Evolutionary conservation across 2,888 invertebrate genomes (phyloP).

Genomic region (Lepetodrilus schrolli): DNA sequence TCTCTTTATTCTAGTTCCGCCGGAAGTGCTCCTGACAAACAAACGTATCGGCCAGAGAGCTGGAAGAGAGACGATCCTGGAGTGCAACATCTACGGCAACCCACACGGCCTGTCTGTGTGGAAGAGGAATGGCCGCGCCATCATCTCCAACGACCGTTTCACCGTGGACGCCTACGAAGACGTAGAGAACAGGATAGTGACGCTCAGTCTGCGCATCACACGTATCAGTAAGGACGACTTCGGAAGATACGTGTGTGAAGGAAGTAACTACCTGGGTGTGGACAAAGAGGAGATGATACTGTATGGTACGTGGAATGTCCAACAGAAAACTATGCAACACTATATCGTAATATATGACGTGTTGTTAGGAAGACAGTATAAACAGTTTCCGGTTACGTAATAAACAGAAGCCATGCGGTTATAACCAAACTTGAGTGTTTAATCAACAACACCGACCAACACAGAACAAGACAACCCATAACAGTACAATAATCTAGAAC

Average conservation of each 20-base stretch:
- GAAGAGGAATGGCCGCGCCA: slow-evolving; percentile 44
- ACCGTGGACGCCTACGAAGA: slow-evolving; percentile 26
- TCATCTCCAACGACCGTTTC: slow-evolving; percentile 41
- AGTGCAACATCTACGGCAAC: slow-evolving; percentile 58
- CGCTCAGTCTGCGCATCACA: slow-evolving; percentile 51
- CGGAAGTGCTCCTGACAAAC: slow-evolving; percentile 55
- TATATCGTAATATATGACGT: background rate
- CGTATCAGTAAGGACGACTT: slow-evolving; percentile 50
- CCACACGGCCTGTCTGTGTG: slow-evolving; percentile 58
- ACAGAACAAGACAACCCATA: too few species aligned
- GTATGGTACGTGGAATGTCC: slow-evolving; percentile 49
- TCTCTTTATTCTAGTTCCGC: slow-evolving; percentile 45
- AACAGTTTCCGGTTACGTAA: background rate
- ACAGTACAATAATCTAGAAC: too few species aligned
- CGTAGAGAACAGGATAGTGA: slow-evolving; percentile 38
- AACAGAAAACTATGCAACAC: background rate
- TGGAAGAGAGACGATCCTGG: slow-evolving; percentile 61
- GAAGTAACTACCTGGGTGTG: slow-evolving; percentile 50
- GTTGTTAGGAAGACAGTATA: background rate
- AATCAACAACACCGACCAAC: too few species aligned
- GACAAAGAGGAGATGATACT: slow-evolving; percentile 53
- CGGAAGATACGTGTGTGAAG: slow-evolving; percentile 55
- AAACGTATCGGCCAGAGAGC: slow-evolving; percentile 54
- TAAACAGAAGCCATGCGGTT: too few species aligned
- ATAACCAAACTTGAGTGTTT: too few species aligned